Evolutionary conservation across 2,113 vertebrate genomes (phyloP), one percentile per base, ranked within the genome.

Genomic region (Gadus macrocephalus): DNA sequence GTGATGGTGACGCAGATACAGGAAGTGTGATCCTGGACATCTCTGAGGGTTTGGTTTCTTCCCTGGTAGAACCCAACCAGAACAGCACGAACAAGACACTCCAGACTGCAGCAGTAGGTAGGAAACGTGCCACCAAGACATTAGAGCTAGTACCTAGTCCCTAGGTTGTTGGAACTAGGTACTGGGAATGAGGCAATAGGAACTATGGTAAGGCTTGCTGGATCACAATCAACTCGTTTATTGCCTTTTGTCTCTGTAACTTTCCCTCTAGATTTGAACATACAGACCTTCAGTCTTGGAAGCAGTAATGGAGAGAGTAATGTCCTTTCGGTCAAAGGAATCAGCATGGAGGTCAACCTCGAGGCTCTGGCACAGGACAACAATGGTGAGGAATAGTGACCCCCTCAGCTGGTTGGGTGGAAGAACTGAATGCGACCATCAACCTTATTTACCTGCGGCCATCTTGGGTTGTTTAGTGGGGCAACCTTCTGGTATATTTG

Each of bases 11-110:
- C 1, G 82, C 1, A 2, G 64, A 63, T 1, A 75, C 27, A 0
- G 88, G 80, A 49, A 83, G n/a, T 42, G 2, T 78, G 27, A 84
- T 90, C 53, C 77, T 90, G 58, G 76, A 0, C 28, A 70, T 89
- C 55, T 83, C 85, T 14, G 77, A 83, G 53, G 65, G 15, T 15
- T 35, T 90, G 1, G 66, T 87, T 27, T 22, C 66, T 17, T 14
- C 80, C 0, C 69, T 89, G 62, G 58, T 80, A 19, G 22, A 12
- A 1, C 27, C 15, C 19, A 11, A 4, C 42, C 0, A 53, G 4
- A 86, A 74, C 49, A 7, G 67, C 8, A 76, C 71, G 17, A 77
- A n/a, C 3, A 78, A 2, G 2, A 55, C 19, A 0, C 3, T 90
- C 31, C 61, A 27, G 31, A 83, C 17, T 38, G 3, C 75, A 60